Conservation (phyloP, 37 sponge, comb jelly and placozoan genomes). For the Chondrilla cf. caribensis region DNA sequence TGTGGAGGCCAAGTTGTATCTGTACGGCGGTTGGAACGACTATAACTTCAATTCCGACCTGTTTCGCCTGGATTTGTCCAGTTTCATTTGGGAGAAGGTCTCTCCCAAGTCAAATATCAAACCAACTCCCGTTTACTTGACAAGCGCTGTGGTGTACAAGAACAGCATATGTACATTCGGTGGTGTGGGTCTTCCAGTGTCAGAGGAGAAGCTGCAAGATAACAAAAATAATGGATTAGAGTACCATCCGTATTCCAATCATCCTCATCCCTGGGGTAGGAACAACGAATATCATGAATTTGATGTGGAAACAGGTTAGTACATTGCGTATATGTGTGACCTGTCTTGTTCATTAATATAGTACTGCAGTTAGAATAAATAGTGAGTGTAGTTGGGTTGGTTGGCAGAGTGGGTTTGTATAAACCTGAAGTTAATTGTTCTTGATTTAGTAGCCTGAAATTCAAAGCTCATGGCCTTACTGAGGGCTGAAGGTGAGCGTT, state of each 20-base stretch:
- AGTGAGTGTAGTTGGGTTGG: too few species aligned
- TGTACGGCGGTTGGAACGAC: constrained; percentile 60
- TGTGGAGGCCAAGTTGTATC: constrained; percentile 16
- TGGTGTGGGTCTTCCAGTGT: constrained; percentile 34
- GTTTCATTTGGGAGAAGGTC: constrained; percentile 43
- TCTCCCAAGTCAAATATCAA: background rate
- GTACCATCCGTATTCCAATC: background rate
- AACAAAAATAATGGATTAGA: constrained; percentile 39
- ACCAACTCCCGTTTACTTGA: constrained; percentile 51
- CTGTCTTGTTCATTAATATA: too few species aligned
- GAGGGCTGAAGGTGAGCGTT: too few species aligned
- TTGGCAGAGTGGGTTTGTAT: too few species aligned
- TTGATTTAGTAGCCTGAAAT: too few species aligned
- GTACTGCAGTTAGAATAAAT: too few species aligned
- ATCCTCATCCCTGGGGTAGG: constrained; percentile 37
- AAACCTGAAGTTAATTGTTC: too few species aligned
- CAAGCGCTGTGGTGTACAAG: constrained; percentile 29
- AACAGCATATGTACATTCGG: constrained; percentile 48
- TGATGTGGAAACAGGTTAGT: constrained; percentile 38
- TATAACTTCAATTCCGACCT: constrained; percentile 41
- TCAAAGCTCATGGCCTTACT: too few species aligned
- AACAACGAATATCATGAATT: constrained; percentile 74
- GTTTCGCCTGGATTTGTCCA: constrained; percentile 22
- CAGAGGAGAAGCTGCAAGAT: constrained; percentile 20
- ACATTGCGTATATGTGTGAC: too few species aligned